Conservation (phyloP, 2,888 invertebrate genomes). For the Emmelina monodactyla region DNA sequence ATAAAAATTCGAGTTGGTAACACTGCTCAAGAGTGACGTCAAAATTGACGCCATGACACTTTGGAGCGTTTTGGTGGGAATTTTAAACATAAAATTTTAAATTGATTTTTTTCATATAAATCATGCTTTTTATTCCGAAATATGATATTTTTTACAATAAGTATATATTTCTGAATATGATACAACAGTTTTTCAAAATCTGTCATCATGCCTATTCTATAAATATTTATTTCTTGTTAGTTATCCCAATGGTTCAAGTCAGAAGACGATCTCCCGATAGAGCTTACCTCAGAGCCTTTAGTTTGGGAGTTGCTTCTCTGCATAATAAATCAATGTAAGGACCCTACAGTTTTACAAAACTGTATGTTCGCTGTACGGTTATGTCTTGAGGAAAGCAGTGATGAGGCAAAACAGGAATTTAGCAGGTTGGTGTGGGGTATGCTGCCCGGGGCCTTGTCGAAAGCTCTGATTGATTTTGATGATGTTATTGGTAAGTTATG, state of each 20-base stretch:
- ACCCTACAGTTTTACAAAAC: conserved; percentile 26
- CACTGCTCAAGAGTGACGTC: no score
- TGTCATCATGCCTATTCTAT: conserved; percentile 1
- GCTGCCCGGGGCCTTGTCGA: conserved; percentile 39
- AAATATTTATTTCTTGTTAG: conserved; percentile 20
- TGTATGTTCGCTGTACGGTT: conserved; percentile 33
- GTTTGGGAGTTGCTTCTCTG: conserved; percentile 45
- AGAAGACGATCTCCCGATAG: conserved; percentile 40
- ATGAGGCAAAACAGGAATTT: conserved; percentile 29
- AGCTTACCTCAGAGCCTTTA: conserved; percentile 30
- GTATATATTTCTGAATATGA: no score
- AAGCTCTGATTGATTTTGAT: conserved; percentile 34
- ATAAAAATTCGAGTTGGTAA: no score
- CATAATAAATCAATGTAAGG: conserved; percentile 31
- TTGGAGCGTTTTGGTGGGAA: no score
- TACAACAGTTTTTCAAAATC: no score
- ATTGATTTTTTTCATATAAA: no score
- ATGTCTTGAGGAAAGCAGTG: conserved; percentile 34
- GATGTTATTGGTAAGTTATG: conserved; percentile 29
- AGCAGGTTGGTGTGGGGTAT: conserved; percentile 34
- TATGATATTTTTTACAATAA: no score
- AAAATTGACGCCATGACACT: no score
- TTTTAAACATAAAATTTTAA: no score
- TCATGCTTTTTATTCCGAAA: no score
- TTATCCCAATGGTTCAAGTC: conserved; percentile 46